Base-by-base conservation (phyloP, 2,797 vertebrate genomes). In the Gephyroberyx darwinii region DNA sequence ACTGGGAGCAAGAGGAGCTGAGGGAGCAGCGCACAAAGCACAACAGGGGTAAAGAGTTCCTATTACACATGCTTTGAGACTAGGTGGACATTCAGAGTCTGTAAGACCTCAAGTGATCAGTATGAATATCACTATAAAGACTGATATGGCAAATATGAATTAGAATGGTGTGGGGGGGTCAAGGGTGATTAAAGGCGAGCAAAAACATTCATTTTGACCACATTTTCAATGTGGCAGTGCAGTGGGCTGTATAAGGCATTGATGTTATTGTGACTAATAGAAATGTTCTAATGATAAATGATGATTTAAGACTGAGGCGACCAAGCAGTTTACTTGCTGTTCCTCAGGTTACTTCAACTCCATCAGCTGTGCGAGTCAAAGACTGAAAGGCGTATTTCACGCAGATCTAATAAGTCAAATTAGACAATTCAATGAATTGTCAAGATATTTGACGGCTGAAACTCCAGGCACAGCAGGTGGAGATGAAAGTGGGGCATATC, bases 231-330 rank as follows among this genome's bases (percentile, higher is more conserved):
- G 81, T 83, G 85, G 84, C 52, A 65, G 70, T 83, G 82, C 86
- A 78, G 88, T 76, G 85, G 86, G 85, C 66, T 82, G 43, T 60
- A 20, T 77, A 88, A 90, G 91, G 88, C 86, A 77, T 81, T 80
- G 48, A 83, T 35, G 71, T 66, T 64, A 12, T 74, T 54, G 69
- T 78, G 59, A 64, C 68, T 43, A 56, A 67, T 77, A 52, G 45
- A 59, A 55, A 72, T 39, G 50, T 67, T 31, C 0, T 33, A 12
- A 61, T 39, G 22, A 74, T 30, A 60, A 22, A 55, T 45, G 48
- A 62, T 64, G 33, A 56, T 35, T 13, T 50, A 8, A 35, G 54
- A 33, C 55, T 19, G n/a, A 41, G 5, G 77, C 68, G 58, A 54
- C 59, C 57, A 57, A 72, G 71, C 71, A 8, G 58, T 76, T 66